These are phyloP conservation scores for Frankliniella fusca DNA, from an alignment of 2,888 invertebrate genomes.

Conservation along the genomic window DNA sequence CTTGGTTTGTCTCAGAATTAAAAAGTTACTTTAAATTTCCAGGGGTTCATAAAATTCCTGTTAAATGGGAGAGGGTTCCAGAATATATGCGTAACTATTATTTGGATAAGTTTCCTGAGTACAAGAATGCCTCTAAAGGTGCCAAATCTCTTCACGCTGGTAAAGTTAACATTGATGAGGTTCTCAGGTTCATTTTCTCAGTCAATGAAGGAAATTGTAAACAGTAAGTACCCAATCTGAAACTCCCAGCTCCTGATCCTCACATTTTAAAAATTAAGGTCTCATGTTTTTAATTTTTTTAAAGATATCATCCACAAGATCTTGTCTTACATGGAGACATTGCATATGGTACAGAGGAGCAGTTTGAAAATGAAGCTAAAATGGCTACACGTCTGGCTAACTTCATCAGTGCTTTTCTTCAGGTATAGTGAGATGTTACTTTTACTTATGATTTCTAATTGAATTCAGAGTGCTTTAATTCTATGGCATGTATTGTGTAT, in stretches of 20 bases:
- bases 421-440: conserved; percentile 52
- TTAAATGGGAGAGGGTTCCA: conserved; percentile 73
- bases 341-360: conserved; percentile 78
- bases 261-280: conserved; percentile 26
- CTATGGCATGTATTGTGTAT: conserved; percentile 30
- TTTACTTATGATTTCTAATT: not conserved
- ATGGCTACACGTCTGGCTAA: conserved; percentile 94
- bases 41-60: conserved; percentile 85
- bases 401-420: conserved; percentile 91
- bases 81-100: conserved; percentile 68
- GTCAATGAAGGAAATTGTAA: conserved; percentile 62
- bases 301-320: conserved; percentile 67
- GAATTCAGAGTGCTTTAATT: not conserved
- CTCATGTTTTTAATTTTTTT: conserved; percentile 33
- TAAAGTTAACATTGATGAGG: conserved; percentile 70
- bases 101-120: conserved; percentile 68
- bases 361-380: conserved; percentile 91
- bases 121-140: conserved; percentile 51
- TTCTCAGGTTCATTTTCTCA: conserved; percentile 69
- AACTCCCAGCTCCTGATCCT: not conserved
- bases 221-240: conserved; percentile 51
- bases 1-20: not conserved
- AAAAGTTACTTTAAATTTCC: conserved; percentile 33
- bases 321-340: conserved; percentile 80
- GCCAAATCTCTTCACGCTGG: conserved; percentile 60